These are phyloP conservation scores for Sakesphorus luctuosus DNA, from an alignment of 2,113 vertebrate species.

Conservation along the genomic window DNA sequence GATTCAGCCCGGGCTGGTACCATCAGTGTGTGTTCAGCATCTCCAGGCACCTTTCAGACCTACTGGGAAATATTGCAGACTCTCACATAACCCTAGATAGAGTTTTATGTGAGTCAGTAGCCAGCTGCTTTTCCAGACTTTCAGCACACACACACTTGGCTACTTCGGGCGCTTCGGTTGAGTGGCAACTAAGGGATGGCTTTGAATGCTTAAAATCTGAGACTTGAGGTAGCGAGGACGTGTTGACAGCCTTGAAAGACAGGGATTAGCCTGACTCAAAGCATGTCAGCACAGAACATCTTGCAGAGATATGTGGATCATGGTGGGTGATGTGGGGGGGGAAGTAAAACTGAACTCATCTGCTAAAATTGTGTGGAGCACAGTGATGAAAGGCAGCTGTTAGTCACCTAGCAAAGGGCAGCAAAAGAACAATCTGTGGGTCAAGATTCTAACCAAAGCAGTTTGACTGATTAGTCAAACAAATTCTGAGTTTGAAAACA, in stretches of 20 bases:
- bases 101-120: background rate
- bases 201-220: background rate
- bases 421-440: background rate
- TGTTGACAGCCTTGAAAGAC: too few species aligned
- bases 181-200: too few species aligned
- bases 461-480: background rate
- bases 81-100: background rate
- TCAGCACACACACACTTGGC: background rate
- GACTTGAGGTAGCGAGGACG: background rate
- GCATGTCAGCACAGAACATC: background rate
- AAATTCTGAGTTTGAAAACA: background rate
- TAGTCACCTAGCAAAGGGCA: background rate
- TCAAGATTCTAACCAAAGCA: background rate
- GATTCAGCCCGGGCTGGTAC: background rate
- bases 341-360: background rate
- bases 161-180: fast-evolving
- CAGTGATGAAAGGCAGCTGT: background rate
- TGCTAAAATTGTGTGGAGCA: background rate
- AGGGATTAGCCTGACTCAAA: background rate
- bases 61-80: fast-evolving
- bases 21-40: background rate
- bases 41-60: background rate
- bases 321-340: fast-evolving
- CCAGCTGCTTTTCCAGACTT: background rate
- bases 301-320: background rate